These are phyloP conservation scores for Agonopterix subpropinquella DNA, from an alignment of 2,888 invertebrate genomes.

Conservation along the genomic window DNA sequence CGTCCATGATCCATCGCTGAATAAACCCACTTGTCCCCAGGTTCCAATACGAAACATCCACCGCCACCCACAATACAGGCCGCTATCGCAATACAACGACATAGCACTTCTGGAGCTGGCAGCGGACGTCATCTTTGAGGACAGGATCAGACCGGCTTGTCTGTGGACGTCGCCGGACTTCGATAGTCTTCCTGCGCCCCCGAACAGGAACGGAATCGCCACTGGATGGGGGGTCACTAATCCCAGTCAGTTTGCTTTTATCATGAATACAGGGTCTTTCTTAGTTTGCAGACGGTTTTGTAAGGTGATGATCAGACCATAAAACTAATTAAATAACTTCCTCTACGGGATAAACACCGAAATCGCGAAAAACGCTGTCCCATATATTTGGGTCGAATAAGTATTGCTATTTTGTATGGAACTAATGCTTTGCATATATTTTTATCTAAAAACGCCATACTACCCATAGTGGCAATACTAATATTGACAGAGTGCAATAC, in stretches of 20 bases:
- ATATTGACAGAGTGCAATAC: too few relatives aligned
- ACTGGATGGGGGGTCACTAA: slow-evolving; percentile 79
- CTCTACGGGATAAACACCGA: too few relatives aligned
- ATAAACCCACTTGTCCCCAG: slow-evolving; percentile 25
- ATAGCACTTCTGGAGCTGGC: slow-evolving; percentile 78
- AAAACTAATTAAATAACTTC: too few relatives aligned
- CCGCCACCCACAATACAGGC: slow-evolving; percentile 73
- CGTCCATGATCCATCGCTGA: too few relatives aligned
- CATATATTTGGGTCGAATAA: too few relatives aligned
- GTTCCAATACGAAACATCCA: slow-evolving; percentile 53
- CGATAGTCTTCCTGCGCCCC: slow-evolving; percentile 6
- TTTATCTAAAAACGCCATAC: too few relatives aligned
- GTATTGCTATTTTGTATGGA: too few relatives aligned
- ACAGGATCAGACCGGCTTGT: slow-evolving; percentile 78
- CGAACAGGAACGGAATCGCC: slow-evolving; percentile 66
- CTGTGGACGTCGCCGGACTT: slow-evolving; percentile 61
- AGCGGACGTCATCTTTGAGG: slow-evolving; percentile 57
- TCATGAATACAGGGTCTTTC: neutral
- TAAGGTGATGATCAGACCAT: too few relatives aligned
- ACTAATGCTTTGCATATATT: too few relatives aligned
- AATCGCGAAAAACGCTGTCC: too few relatives aligned
- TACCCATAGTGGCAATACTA: too few relatives aligned
- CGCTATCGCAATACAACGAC: slow-evolving; percentile 77
- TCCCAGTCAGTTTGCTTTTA: slow-evolving; percentile 31
- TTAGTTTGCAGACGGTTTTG: too few relatives aligned